Base-by-base conservation (phyloP, 2,113 vertebrate species). In the Turnix velox region DNA sequence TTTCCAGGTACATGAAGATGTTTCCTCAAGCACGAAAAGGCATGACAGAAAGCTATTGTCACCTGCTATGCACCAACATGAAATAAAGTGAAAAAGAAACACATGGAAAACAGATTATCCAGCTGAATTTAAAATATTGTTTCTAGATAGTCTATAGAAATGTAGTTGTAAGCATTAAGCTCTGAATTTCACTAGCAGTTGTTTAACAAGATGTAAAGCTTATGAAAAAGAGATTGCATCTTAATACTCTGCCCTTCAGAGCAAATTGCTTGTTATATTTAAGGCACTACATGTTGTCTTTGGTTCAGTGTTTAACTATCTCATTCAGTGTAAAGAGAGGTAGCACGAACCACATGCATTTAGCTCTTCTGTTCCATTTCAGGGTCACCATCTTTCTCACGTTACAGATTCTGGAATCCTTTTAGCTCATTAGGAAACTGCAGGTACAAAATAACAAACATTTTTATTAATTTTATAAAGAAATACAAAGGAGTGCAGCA, bases 351-450 rank as follows among this genome's bases (percentile, higher is more conserved):
- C 96, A 97, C 51, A 88, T 37, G 28, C 30, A 94, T 95, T 92
- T 58, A 91, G 80, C 82, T 94, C 92, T 97, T 97, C 87, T 90
- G 52, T 93, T 94, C 94, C 95, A 94, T 46, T 88, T 79, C 93
- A 92, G 89, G 75, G 91, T 88, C 68, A 16, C 52, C 88, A 78
- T 30, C 52, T 55, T 95, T 87, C 82, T 58, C 83, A 87, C 77
- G 88, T 72, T 69, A 63, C 39, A 37, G 76, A 73, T 85, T 91
- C 90, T 51, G 61, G 33, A 57, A 71, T 88, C 84, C 86, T 93
- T 93, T 97, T 98, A 99, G 97, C 97, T 98, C 97, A 99, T 98
- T 65, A 99, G 98, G 97, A 99, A 99, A 96, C 99, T 99, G 97
- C 72, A 98, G 46, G 37, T 87, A 95, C 31, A 95, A 68, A 97